These are phyloP conservation scores for Muntiacus muntjak DNA, from an alignment of 2,113 vertebrate species.

Conservation along the genomic window DNA sequence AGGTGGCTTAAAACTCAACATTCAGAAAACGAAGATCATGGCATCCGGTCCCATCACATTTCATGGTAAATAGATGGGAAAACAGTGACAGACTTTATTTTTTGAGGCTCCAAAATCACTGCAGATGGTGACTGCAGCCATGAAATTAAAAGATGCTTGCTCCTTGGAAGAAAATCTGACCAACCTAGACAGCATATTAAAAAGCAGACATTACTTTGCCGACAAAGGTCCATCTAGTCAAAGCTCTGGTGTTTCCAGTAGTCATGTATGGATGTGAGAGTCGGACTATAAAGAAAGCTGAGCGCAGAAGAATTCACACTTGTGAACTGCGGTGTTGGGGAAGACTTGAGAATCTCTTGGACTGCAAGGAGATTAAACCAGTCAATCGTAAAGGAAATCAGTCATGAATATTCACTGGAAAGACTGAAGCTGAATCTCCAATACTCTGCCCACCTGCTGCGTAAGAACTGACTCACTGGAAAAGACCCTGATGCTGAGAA, in stretches of 20 bases:
- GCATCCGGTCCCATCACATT: neutral
- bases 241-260: neutral
- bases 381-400: neutral
- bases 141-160: neutral
- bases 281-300: neutral
- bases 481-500: neutral
- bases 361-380: neutral
- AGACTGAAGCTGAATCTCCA: neutral
- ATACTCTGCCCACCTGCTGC: neutral
- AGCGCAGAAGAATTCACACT: neutral
- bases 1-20: neutral
- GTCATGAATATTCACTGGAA: neutral
- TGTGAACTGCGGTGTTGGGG: neutral
- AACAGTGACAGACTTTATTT: neutral
- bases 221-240: neutral
- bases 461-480: neutral
- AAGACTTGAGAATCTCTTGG: neutral
- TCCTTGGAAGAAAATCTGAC: neutral
- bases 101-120: neutral
- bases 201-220: neutral
- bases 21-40: neutral
- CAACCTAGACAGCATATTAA: neutral
- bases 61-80: neutral
- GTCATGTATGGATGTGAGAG: neutral
- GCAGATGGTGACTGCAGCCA: neutral